These are phyloP conservation scores for Heliconius hewitsoni DNA, from an alignment of 1,140 invertebrate species.

Conservation along the genomic window DNA sequence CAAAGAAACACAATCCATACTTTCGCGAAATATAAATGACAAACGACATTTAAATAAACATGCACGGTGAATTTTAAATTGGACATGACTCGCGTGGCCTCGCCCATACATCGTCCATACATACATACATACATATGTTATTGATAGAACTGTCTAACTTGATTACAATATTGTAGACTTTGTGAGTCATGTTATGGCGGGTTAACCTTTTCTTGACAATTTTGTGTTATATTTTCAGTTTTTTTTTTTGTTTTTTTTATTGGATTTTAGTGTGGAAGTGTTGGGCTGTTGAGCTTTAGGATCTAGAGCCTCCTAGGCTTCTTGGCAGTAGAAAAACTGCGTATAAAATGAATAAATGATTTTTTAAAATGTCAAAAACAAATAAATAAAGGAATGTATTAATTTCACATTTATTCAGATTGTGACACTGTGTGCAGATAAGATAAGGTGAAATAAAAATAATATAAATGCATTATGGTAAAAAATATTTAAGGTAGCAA, in stretches of 20 bases:
- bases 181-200: background rate
- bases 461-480: too few relatives aligned
- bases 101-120: background rate
- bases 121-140: background rate
- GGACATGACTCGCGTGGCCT: slow-evolving; percentile 14
- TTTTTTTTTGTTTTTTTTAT: background rate
- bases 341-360: too few relatives aligned
- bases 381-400: too few relatives aligned
- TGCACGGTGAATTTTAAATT: slow-evolving; percentile 18
- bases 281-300: background rate
- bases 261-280: background rate
- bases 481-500: too few relatives aligned
- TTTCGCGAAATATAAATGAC: slow-evolving; percentile 9
- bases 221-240: background rate
- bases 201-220: background rate
- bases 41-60: slow-evolving; percentile 17
- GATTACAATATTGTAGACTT: slow-evolving; percentile 13
- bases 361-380: too few relatives aligned
- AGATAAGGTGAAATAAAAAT: too few relatives aligned
- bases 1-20: background rate
- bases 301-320: background rate
- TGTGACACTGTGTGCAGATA: too few relatives aligned
- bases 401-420: too few relatives aligned
- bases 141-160: slow-evolving; percentile 12
- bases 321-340: too few relatives aligned